Evolutionary conservation across 2,113 vertebrate species (phyloP).

Genomic region (Trochalopteron elliotii): DNA sequence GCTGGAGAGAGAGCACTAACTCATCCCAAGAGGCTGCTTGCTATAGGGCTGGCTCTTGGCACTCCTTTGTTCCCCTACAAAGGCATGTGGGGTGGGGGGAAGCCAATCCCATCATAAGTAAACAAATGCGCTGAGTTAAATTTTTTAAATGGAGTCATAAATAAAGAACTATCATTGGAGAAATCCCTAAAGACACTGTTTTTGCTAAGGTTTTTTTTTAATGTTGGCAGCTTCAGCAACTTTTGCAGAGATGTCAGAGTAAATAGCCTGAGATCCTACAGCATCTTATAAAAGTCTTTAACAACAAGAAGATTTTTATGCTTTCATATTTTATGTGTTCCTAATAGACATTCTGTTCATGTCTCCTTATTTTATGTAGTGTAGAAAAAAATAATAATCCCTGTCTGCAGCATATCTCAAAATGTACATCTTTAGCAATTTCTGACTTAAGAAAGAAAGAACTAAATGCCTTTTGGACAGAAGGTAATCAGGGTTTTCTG

Average conservation of each 20-base stretch:
- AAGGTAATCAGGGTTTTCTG: not conserved
- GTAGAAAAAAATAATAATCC: constrained; percentile 30
- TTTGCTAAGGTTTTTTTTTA: not conserved
- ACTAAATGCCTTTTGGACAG: not conserved
- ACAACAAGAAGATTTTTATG: constrained; percentile 2
- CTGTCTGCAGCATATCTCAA: constrained; percentile 4
- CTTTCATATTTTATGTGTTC: constrained; percentile 18
- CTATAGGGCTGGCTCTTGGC: constrained; percentile 5
- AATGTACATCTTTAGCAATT: constrained; percentile 8
- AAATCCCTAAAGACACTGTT: constrained; percentile 28
- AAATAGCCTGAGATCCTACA: constrained; percentile 46
- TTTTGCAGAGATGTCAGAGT: constrained; percentile 42
- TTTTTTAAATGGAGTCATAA: constrained; percentile 53
- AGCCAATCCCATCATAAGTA: constrained; percentile 14
- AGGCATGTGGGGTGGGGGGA: not conserved
- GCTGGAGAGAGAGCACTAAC: not conserved
- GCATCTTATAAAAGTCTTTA: constrained; percentile 26
- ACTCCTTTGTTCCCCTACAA: not conserved
- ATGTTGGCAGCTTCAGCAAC: constrained; percentile 35
- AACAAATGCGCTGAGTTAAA: constrained; percentile 14
- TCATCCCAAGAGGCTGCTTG: not conserved
- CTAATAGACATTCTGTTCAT: constrained; percentile 52
- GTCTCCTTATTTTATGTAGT: constrained; percentile 32
- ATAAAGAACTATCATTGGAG: constrained; percentile 24
- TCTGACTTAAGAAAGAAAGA: constrained; percentile 9